Conservation (phyloP, 1,140 invertebrate genomes). For the Drosophila obscura region DNA sequence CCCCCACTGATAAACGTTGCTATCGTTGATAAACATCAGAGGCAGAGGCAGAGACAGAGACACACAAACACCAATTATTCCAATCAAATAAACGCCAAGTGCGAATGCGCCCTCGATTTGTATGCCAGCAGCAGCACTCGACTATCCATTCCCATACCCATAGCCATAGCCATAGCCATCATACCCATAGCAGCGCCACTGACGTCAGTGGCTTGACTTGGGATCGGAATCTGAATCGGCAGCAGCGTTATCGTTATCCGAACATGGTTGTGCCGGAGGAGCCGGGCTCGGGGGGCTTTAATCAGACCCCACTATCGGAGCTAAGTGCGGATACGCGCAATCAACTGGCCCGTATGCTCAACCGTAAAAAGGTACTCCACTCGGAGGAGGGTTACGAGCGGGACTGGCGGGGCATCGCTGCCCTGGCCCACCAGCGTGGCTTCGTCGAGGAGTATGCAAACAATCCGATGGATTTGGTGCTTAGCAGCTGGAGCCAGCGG, state of each 20-base stretch:
- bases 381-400: slow-evolving; percentile 86
- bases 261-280: slow-evolving; percentile 67
- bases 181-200: slow-evolving; percentile 31
- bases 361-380: slow-evolving; percentile 86
- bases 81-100: slow-evolving; percentile 59
- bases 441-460: slow-evolving; percentile 54
- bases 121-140: slow-evolving; percentile 66
- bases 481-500: slow-evolving; percentile 84
- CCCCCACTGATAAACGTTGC: slow-evolving; percentile 65
- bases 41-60: neutral
- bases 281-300: slow-evolving; percentile 50
- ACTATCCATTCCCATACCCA: slow-evolving; percentile 21
- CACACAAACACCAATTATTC: slow-evolving; percentile 66
- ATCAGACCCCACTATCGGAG: slow-evolving; percentile 81
- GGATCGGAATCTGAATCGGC: neutral
- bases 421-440: slow-evolving; percentile 81
- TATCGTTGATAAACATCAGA: slow-evolving; percentile 66
- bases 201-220: slow-evolving; percentile 50
- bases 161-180: slow-evolving; percentile 36
- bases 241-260: slow-evolving; percentile 62
- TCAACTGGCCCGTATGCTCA: slow-evolving; percentile 85
- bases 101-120: slow-evolving; percentile 78
- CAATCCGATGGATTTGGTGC: slow-evolving; percentile 85
- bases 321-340: slow-evolving; percentile 84
- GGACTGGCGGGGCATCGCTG: slow-evolving; percentile 88